These are phyloP conservation scores for Anticlea derivata DNA, from an alignment of 2,888 invertebrate species.

Conservation along the genomic window DNA sequence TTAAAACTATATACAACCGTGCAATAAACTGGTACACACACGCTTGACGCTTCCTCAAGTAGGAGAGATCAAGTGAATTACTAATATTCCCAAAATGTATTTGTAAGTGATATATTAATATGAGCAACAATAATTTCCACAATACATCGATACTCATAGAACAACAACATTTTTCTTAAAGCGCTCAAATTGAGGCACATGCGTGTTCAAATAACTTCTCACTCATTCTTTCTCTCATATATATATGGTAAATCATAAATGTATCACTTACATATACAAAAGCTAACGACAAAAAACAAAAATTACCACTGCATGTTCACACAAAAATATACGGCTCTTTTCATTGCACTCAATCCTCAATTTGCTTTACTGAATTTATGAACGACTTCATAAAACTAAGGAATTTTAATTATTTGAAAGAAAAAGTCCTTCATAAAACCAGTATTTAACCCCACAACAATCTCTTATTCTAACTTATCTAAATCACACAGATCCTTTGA, in stretches of 20 bases:
- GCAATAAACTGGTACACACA: constrained; percentile 57
- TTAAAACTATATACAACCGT: constrained; percentile 72
- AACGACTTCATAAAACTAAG: constrained; percentile 3
- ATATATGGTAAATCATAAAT: not conserved
- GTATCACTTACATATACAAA: constrained; percentile 11
- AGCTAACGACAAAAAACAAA: constrained; percentile 6
- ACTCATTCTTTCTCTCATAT: too few relatives aligned
- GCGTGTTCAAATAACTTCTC: too few relatives aligned
- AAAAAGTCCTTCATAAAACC: constrained; percentile 9
- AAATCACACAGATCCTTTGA: constrained; percentile 72
- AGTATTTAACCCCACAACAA: not conserved
- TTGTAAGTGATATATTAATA: constrained; percentile 10
- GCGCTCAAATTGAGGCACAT: too few relatives aligned
- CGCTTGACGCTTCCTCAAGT: constrained; percentile 43
- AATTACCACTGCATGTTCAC: not conserved
- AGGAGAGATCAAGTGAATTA: constrained; percentile 59
- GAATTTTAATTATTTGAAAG: not conserved
- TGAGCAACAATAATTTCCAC: not conserved
- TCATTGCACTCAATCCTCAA: constrained; percentile 21
- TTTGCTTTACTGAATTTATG: constrained; percentile 1
- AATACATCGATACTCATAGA: too few relatives aligned
- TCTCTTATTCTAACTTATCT: constrained; percentile 43
- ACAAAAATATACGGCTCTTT: constrained; percentile 5
- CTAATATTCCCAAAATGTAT: constrained; percentile 12
- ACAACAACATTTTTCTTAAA: too few relatives aligned